These are phyloP conservation scores for Daphoenositta chrysoptera DNA, from an alignment of 2,113 vertebrate genomes.

Conservation along the genomic window DNA sequence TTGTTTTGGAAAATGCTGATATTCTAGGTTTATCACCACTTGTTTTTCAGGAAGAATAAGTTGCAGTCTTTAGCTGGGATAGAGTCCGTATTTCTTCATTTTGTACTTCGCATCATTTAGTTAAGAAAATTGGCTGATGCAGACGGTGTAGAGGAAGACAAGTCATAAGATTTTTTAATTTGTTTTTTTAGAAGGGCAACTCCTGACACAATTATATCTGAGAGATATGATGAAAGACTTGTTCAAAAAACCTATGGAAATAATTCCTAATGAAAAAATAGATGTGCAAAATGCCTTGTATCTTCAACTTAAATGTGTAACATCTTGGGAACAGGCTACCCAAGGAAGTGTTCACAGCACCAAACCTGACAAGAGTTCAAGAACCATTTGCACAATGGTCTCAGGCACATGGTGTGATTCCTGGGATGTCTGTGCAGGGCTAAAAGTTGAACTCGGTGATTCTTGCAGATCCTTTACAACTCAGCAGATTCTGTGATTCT, in stretches of 20 bases:
- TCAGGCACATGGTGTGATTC: background rate
- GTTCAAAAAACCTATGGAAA: background rate
- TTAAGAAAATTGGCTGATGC: background rate
- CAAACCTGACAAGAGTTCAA: background rate
- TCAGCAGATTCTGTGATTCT: background rate
- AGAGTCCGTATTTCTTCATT: background rate
- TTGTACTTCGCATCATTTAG: background rate
- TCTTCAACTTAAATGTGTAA: background rate
- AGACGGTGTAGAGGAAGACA: background rate
- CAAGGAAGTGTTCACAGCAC: background rate
- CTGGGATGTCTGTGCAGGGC: background rate
- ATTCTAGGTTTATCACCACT: background rate
- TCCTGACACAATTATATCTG: background rate
- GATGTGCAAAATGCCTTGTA: background rate
- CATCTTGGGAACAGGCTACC: background rate
- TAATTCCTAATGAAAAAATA: background rate
- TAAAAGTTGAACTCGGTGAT: background rate
- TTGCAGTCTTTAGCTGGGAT: background rate
- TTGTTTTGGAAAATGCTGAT: background rate
- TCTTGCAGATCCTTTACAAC: background rate
- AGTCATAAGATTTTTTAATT: background rate
- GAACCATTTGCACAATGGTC: background rate
- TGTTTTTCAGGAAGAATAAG: background rate
- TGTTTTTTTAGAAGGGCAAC: background rate
- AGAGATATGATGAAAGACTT: background rate